A percentile compares a stretch with the other conserved stretches of the same genome.
These are phyloP conservation scores for Hemiprocne comata DNA, from an alignment of 2,113 vertebrate species.

Conservation along the genomic window DNA sequence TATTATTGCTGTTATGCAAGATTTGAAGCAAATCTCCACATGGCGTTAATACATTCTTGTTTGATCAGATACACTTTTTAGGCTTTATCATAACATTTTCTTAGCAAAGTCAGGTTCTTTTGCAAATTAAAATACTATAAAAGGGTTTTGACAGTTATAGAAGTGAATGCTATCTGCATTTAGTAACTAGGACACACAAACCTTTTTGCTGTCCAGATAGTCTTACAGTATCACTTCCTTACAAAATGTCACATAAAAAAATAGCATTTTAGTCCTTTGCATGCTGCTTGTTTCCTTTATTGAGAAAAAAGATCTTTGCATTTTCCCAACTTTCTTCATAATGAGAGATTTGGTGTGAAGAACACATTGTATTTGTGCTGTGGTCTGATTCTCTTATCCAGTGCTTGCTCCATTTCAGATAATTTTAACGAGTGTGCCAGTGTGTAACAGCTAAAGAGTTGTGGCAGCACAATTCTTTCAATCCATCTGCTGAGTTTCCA, in stretches of 20 bases:
- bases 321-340: constrained; percentile 34
- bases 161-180: neutral
- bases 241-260: constrained; percentile 17
- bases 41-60: constrained; percentile 49
- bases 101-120: constrained; percentile 35
- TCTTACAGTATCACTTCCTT: constrained; percentile 13
- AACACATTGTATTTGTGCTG: neutral
- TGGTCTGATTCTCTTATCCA: constrained; percentile 8
- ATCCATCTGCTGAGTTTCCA: neutral
- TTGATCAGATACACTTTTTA: constrained; percentile 71
- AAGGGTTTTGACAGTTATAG: constrained; percentile 20
- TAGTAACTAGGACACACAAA: constrained; percentile 13
- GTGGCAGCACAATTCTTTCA: neutral
- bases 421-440: constrained; percentile 31
- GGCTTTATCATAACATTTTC: constrained; percentile 61
- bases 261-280: neutral
- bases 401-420: constrained; percentile 9
- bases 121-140: constrained; percentile 38
- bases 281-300: constrained; percentile 19
- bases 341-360: neutral
- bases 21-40: constrained; percentile 58
- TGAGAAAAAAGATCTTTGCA: neutral
- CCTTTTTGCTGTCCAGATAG: constrained; percentile 32
- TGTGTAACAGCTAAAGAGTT: neutral
- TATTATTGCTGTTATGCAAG: constrained; percentile 61